These are phyloP conservation scores for Galago senegalensis DNA, from an alignment of 2,797 vertebrate species.

Conservation along the genomic window DNA sequence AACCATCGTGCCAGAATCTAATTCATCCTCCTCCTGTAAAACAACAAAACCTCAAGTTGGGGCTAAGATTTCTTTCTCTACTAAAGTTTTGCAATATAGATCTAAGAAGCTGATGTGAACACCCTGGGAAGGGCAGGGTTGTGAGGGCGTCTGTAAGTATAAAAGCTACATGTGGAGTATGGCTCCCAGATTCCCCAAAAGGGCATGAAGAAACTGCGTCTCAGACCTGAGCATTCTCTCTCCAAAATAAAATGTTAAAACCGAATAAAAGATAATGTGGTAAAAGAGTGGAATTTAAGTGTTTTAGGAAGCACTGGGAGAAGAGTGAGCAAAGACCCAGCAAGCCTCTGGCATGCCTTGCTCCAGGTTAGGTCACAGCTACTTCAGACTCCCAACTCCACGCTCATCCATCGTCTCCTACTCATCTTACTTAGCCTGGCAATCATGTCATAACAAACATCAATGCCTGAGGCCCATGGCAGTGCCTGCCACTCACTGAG, in stretches of 20 bases:
- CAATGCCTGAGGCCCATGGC: not conserved
- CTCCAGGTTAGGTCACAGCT: not conserved
- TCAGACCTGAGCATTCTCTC: not conserved
- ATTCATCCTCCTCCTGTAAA: constrained; percentile 96
- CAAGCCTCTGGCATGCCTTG: not conserved
- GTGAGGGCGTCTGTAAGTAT: not conserved
- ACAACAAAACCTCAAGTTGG: not conserved
- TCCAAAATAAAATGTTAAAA: not conserved
- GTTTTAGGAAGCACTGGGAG: not conserved
- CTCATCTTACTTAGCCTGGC: not conserved
- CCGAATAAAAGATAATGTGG: not conserved
- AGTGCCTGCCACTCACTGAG: constrained; percentile 90
- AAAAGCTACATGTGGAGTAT: not conserved
- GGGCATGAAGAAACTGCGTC: not conserved
- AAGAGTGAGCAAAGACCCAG: not conserved
- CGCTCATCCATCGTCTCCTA: not conserved
- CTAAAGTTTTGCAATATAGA: not conserved
- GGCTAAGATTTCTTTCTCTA: not conserved
- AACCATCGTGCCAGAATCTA: constrained; percentile 97
- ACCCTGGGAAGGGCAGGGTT: not conserved
- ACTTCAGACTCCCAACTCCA: not conserved
- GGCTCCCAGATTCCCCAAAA: not conserved
- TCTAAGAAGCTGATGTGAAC: not conserved
- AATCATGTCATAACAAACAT: not conserved
- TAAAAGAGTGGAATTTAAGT: not conserved